These are phyloP conservation scores for Pterostichus niger DNA, from an alignment of 2,888 invertebrate species.

Conservation along the genomic window DNA sequence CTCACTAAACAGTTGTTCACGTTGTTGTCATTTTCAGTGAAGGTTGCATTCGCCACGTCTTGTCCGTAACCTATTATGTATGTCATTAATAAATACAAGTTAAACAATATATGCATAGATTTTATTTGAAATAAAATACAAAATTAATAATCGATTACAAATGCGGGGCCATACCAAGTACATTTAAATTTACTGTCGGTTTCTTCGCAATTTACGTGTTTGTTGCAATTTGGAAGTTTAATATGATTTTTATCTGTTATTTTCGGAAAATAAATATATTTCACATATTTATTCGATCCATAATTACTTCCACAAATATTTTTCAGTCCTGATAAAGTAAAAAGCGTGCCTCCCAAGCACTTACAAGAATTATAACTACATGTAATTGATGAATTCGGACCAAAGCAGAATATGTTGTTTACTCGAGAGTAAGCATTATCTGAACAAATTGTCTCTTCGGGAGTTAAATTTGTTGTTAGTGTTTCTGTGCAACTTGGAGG, in stretches of 20 bases:
- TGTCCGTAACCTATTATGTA: too few species aligned
- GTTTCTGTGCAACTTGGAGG: not conserved
- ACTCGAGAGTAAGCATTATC: slow-evolving; percentile 16
- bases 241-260: slow-evolving; percentile 56
- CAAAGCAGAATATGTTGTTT: slow-evolving; percentile 31
- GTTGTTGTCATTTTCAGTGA: too few species aligned
- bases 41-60: too few species aligned
- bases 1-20: too few species aligned
- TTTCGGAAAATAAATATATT: slow-evolving; percentile 64
- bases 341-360: slow-evolving; percentile 16
- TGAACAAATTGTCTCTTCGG: not conserved
- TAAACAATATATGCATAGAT: too few species aligned
- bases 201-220: slow-evolving; percentile 62
- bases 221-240: slow-evolving; percentile 66
- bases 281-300: slow-evolving; percentile 21
- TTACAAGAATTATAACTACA: not conserved
- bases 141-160: too few species aligned
- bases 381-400: not conserved
- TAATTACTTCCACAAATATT: slow-evolving; percentile 26
- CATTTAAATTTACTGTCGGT: slow-evolving; percentile 49
- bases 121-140: too few species aligned
- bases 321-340: slow-evolving; percentile 35
- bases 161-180: not conserved
- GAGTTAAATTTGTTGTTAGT: not conserved
- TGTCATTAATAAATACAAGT: too few species aligned